Evolutionary conservation across 1,140 invertebrate species (phyloP), one percentile per base, ranked within the genome.

Genomic region (Luehdorfia chinensis): DNA sequence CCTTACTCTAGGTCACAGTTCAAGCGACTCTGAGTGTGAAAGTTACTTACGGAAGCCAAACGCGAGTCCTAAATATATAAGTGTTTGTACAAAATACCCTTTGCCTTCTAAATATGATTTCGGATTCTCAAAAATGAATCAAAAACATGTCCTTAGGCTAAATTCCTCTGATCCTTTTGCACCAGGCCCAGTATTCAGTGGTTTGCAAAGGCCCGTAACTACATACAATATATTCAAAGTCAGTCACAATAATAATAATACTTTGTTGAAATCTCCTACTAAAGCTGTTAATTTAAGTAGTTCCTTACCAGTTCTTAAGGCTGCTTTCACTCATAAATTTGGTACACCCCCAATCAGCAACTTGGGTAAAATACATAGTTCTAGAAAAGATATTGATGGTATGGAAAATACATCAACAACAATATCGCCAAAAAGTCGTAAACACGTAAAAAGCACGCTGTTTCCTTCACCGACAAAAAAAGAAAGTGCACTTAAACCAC

Each of bases 241-340:
- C 7, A 83, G 66, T 46, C 67, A 84, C 41, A 77, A 77, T 47
- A 85, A 85, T 47, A 85, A 85, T 36, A 80, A 83, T 46, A 83
- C 71, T 2, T 59, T 86, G 25, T 36, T 83, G 0, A 86, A 86
- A 57, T 78, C 81, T 4, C 75, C 81, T 5, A 66, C 56, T 23
- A 79, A 84, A 66, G 37, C 48, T 4, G 71, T 37, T 45, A 60
- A 72, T 46, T 50, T 56, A 8, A 69, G 67, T 8, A 77, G 61
- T 32, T 48, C 66, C 34, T 56, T 86, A 34, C 78, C 78, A n/a
- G 58, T 66, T 2, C 39, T 84, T 5, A 86, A 83, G 60, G 75
- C 85, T n/a, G 50, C 67, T 1, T 88, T 88, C 63, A 74, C 69
- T 3, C 85, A 88, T 51, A 87, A 88, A 61, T 88, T 88, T 73